These are phyloP conservation scores for Tetragonula carbonaria DNA, from an alignment of 2,888 invertebrate genomes.

Conservation along the genomic window DNA sequence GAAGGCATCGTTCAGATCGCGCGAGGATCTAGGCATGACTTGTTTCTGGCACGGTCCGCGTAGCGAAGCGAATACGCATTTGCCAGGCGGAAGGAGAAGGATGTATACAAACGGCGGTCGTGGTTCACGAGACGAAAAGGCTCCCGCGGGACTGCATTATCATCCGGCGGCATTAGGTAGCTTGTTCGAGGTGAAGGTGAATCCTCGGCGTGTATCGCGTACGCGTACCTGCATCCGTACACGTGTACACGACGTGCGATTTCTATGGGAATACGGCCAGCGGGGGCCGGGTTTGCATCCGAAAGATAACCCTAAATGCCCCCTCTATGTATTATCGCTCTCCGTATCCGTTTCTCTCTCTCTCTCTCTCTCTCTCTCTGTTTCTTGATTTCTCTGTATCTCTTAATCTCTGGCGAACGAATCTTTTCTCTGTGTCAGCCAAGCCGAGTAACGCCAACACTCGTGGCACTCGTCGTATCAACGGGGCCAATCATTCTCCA, in stretches of 20 bases:
- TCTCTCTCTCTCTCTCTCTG: background rate
- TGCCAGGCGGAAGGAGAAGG: slow-evolving; percentile 15
- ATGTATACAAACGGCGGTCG: slow-evolving; percentile 41
- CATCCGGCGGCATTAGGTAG: slow-evolving; percentile 73
- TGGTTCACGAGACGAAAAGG: slow-evolving; percentile 70
- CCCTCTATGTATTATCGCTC: slow-evolving; percentile 23
- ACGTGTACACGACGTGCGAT: slow-evolving; percentile 72
- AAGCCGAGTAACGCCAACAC: background rate
- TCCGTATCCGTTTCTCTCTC: background rate
- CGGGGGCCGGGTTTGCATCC: slow-evolving; percentile 65
- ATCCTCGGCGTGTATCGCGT: slow-evolving; percentile 61
- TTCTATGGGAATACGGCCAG: slow-evolving; percentile 75
- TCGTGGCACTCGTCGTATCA: slow-evolving; percentile 7
- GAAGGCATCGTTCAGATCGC: background rate
- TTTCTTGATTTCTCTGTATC: background rate
- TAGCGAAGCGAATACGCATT: slow-evolving; percentile 28
- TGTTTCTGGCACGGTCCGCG: slow-evolving; percentile 28
- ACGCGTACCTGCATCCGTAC: slow-evolving; percentile 59
- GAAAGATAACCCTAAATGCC: slow-evolving; percentile 72
- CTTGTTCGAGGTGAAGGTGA: slow-evolving; percentile 53
- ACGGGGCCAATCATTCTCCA: slow-evolving; percentile 38
- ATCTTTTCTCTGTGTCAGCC: slow-evolving; percentile 10
- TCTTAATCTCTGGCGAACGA: background rate
- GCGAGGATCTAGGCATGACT: background rate
- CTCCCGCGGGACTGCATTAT: slow-evolving; percentile 76